A percentile compares a stretch with the other conserved stretches of the same genome.
These are phyloP conservation scores for Cryptocheilus praepositus DNA, from an alignment of 2,888 invertebrate species.

Conservation along the genomic window DNA sequence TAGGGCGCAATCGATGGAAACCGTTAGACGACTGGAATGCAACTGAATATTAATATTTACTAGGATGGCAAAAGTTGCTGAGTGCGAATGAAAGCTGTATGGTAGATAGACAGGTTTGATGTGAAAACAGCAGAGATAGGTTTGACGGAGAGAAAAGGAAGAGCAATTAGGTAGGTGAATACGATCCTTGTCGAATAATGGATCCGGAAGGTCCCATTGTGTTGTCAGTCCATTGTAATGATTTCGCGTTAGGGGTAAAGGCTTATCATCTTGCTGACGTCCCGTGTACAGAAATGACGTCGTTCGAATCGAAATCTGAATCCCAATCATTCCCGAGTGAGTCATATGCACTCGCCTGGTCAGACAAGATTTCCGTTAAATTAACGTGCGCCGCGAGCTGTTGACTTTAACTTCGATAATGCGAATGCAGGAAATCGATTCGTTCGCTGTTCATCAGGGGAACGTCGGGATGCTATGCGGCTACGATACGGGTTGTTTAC, in stretches of 20 bases:
- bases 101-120: too few species aligned
- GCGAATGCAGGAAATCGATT: too few species aligned
- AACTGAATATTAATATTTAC: not conserved
- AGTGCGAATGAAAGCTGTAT: too few species aligned
- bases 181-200: constrained; percentile 36
- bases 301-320: not conserved
- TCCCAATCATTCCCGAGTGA: not conserved
- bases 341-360: not conserved
- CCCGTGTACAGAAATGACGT: constrained; percentile 10
- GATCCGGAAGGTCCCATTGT: constrained; percentile 33
- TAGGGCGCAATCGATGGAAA: not conserved
- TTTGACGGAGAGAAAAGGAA: not conserved
- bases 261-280: constrained; percentile 15
- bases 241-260: constrained; percentile 30
- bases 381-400: too few species aligned
- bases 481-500: too few species aligned
- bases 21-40: not conserved
- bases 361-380: too few species aligned
- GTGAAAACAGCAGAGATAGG: not conserved
- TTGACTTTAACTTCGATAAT: too few species aligned
- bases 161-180: constrained; percentile 23
- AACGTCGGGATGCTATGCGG: too few species aligned
- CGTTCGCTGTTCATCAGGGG: too few species aligned
- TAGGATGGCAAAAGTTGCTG: too few species aligned
- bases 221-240: constrained; percentile 33